Conservation (phyloP, 2,113 vertebrate species). For the Coracopsis vasa region DNA sequence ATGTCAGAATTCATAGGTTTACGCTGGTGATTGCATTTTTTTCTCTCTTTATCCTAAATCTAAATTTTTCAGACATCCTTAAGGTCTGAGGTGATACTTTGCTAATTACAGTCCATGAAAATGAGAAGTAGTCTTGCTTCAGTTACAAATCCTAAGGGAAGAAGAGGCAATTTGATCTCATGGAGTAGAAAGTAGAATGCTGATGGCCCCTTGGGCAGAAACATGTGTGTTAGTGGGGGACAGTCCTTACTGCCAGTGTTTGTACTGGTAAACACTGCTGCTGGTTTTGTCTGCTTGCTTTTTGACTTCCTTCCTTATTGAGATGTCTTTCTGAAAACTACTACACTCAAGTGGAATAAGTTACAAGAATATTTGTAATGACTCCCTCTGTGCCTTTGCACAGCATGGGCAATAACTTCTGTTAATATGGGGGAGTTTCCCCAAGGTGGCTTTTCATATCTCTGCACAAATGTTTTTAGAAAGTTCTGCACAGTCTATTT, state of each 20-base stretch:
- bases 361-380: conserved; percentile 30
- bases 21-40: not conserved
- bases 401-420: conserved; percentile 24
- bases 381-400: not conserved
- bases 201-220: not conserved
- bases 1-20: not conserved
- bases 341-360: not conserved
- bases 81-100: not conserved
- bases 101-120: not conserved
- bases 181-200: not conserved
- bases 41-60: not conserved
- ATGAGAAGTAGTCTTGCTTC: not conserved
- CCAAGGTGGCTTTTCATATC: conserved; percentile 37
- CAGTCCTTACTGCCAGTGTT: not conserved
- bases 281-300: not conserved
- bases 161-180: not conserved
- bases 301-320: not conserved
- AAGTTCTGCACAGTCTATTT: conserved; percentile 20
- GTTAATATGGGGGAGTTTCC: conserved; percentile 60
- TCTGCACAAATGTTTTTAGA: conserved; percentile 41
- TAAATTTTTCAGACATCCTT: not conserved
- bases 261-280: not conserved
- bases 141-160: not conserved
- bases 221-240: not conserved
- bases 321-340: conserved; percentile 18